Conservation (phyloP, 2,888 invertebrate genomes). For the Heliconius ethilla region DNA sequence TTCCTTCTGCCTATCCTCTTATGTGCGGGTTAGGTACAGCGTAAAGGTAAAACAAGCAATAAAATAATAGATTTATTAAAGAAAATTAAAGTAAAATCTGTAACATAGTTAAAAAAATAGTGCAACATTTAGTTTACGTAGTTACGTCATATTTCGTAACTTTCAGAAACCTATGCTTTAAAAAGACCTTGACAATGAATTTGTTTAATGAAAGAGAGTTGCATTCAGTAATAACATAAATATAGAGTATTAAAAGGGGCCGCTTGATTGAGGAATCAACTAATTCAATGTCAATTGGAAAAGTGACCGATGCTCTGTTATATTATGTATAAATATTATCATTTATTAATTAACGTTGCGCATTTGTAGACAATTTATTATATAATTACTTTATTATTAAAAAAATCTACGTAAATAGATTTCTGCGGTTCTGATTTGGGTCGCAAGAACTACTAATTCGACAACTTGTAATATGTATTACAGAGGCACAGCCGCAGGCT, state of each 20-base stretch:
- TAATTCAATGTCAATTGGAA: conserved; percentile 77
- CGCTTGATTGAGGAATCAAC: conserved; percentile 71
- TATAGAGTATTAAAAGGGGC: conserved; percentile 55
- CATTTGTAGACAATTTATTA: too few relatives aligned
- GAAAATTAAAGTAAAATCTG: neutral
- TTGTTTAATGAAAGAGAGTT: conserved; percentile 40
- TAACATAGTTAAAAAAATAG: neutral
- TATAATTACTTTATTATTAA: too few relatives aligned
- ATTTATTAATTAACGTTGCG: neutral
- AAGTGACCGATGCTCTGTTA: conserved; percentile 52
- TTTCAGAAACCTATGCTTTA: neutral
- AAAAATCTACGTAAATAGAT: too few relatives aligned
- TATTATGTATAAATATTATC: conserved; percentile 16
- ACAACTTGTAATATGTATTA: too few relatives aligned
- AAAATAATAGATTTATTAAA: neutral
- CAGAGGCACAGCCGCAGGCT: too few relatives aligned
- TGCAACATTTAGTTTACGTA: neutral
- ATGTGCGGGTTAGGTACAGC: neutral
- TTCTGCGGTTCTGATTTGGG: too few relatives aligned
- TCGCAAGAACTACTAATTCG: too few relatives aligned
- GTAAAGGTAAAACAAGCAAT: neutral
- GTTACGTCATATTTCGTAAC: neutral
- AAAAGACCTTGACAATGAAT: conserved; percentile 45
- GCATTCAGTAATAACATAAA: conserved; percentile 57
- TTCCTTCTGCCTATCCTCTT: neutral